Conservation (phyloP, 2,113 vertebrate species). For the zebrafish (Danio rerio) region GRCz12tu NC_133191.1:25792001-25792500, state of each 20-base stretch:
- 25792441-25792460: conserved; percentile 25
- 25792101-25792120: conserved; percentile 38
- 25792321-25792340: background rate
- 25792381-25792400: conserved; percentile 20
- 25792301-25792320: background rate
- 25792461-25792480: conserved; percentile 44
- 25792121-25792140: conserved; percentile 6
- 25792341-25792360: conserved; percentile 4
- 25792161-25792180: conserved; percentile 1
- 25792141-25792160: conserved; percentile 1
- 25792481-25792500: conserved; percentile 33
- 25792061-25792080: conserved; percentile 28
- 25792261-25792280: conserved; percentile 24
- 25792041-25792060: conserved; percentile 11
- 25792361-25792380: conserved; percentile 26
- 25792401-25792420: background rate
- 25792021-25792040: background rate
- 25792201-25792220: background rate
- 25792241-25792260: conserved; percentile 27
- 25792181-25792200: conserved; percentile 30
- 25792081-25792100: conserved; percentile 27
- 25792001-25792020: too few relatives aligned
- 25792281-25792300: conserved; percentile 6
- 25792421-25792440: background rate
- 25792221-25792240: conserved; percentile 30